Evolutionary conservation across 2,113 vertebrate genomes (phyloP).

Genomic region (Vulpes vulpes): DNA sequence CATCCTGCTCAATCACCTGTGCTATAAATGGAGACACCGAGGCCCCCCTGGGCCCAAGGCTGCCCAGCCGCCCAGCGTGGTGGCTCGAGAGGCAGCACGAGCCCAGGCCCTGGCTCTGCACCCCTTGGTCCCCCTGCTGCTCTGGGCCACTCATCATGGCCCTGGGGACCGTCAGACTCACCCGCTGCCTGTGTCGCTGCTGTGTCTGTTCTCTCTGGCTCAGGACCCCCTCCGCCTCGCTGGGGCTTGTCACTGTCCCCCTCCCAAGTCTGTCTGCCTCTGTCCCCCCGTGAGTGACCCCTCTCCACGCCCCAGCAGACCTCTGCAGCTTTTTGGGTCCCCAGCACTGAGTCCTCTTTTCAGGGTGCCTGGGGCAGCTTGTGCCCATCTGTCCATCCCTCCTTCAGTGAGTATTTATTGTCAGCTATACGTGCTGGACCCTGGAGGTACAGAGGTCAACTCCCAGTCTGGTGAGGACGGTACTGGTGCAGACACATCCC

Average conservation of each 20-base stretch:
- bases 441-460: background rate
- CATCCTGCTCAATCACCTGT: too few species aligned
- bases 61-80: too few species aligned
- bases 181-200: too few species aligned
- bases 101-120: background rate
- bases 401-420: background rate
- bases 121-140: background rate
- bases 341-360: background rate
- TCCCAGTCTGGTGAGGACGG: background rate
- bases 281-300: too few species aligned
- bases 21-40: background rate
- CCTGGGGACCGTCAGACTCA: fast-evolving
- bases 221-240: too few species aligned
- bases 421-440: too few species aligned
- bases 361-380: background rate
- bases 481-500: background rate
- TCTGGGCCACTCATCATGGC: background rate
- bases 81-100: too few species aligned
- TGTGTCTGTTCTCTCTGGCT: background rate
- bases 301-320: background rate
- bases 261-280: background rate
- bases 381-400: background rate
- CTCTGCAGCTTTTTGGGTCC: background rate
- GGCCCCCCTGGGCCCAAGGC: fast-evolving
- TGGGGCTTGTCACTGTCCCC: background rate